Evolutionary conservation across 2,888 invertebrate genomes (phyloP).

Genomic region (Stenodema calcarata): DNA sequence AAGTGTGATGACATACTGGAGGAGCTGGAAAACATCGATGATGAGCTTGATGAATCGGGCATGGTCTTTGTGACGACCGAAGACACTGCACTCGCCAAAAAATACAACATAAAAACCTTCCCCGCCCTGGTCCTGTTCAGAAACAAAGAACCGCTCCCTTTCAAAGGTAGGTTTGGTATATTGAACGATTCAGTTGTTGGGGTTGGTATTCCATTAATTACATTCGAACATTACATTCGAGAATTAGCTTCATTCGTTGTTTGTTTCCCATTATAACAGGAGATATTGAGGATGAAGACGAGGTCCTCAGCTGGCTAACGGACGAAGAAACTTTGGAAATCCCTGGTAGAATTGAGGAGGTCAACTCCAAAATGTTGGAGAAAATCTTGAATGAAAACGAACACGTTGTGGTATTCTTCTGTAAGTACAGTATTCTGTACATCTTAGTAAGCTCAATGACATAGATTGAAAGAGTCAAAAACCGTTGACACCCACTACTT

Average conservation of each 20-base stretch:
- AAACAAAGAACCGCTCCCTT: slow-evolving; percentile 86
- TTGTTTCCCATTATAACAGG: slow-evolving; percentile 63
- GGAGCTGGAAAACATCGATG: slow-evolving; percentile 89
- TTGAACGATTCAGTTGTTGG: no score
- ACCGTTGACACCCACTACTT: no score
- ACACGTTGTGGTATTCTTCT: slow-evolving; percentile 90
- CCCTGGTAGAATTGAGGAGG: slow-evolving; percentile 91
- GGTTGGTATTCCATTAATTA: no score
- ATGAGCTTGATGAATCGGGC: slow-evolving; percentile 89
- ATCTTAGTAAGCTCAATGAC: no score
- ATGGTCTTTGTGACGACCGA: slow-evolving; percentile 94
- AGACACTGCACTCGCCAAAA: slow-evolving; percentile 79
- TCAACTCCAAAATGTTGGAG: slow-evolving; percentile 87
- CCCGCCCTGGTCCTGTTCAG: slow-evolving; percentile 89
- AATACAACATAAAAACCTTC: slow-evolving; percentile 82
- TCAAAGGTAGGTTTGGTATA: slow-evolving; percentile 69
- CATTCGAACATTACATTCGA: not conserved
- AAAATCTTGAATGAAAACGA: slow-evolving; percentile 87
- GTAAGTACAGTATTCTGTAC: slow-evolving; percentile 68
- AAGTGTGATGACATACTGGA: slow-evolving; percentile 84
- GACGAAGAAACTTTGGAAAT: slow-evolving; percentile 89
- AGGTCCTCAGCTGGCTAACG: slow-evolving; percentile 88
- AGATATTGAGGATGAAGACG: slow-evolving; percentile 89
- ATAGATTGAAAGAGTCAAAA: no score
- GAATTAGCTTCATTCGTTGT: not conserved